Evolutionary conservation across 2,113 vertebrate genomes (phyloP).

Genomic region (Neotragus pygmaeus): DNA sequence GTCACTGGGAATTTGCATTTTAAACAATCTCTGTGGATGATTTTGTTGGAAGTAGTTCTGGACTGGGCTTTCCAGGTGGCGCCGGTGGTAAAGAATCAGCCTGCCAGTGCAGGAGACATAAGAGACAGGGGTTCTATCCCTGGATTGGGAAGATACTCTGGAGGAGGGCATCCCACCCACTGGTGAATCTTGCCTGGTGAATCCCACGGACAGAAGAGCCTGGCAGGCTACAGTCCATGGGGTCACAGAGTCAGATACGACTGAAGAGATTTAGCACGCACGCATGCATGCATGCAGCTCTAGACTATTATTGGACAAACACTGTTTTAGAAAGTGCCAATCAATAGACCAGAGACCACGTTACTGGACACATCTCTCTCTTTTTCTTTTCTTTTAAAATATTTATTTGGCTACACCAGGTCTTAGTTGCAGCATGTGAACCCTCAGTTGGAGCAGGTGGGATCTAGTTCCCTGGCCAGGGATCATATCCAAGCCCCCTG

Average conservation of each 20-base stretch:
- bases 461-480: not conserved
- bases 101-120: not conserved
- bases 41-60: not conserved
- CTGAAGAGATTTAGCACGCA: not conserved
- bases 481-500: not conserved
- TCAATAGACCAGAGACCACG: not conserved
- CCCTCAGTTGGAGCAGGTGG: not conserved
- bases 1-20: not conserved
- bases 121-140: not conserved
- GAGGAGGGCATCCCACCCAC: not conserved
- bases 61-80: not conserved
- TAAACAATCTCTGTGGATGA: not conserved
- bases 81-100: not conserved
- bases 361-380: not conserved
- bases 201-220: not conserved
- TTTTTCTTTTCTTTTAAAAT: not conserved
- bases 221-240: not conserved
- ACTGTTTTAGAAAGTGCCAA: not conserved
- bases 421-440: not conserved
- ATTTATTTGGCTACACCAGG: not conserved
- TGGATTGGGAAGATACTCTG: not conserved
- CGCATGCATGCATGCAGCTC: rapidly evolving
- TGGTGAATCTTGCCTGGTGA: not conserved
- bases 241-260: not conserved
- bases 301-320: not conserved